Evolutionary conservation across 2,113 vertebrate genomes (phyloP).

Genomic region (Fulica atra): DNA sequence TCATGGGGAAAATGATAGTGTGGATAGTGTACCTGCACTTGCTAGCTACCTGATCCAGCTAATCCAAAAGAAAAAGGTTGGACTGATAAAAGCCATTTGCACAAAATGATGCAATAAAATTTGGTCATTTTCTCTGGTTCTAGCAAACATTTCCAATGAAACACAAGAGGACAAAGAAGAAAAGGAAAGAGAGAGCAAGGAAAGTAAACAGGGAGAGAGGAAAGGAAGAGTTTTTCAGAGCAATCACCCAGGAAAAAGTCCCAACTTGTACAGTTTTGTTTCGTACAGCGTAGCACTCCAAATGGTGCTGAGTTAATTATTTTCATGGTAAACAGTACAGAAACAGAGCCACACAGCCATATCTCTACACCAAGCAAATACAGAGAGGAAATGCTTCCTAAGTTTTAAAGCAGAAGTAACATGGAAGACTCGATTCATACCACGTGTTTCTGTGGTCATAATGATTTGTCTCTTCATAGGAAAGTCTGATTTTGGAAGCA

Average conservation of each 20-base stretch:
- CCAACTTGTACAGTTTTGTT: not conserved
- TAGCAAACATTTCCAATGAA: not conserved
- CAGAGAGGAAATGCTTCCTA: not conserved
- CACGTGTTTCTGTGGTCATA: constrained; percentile 12
- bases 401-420: constrained; percentile 21
- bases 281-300: not conserved
- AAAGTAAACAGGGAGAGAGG: not conserved
- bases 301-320: not conserved
- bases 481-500: constrained; percentile 29
- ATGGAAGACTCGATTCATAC: not conserved
- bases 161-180: not conserved
- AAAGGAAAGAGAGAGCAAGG: not conserved
- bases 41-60: not conserved
- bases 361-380: constrained; percentile 6
- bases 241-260: not conserved
- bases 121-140: not conserved
- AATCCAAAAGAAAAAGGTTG: not conserved
- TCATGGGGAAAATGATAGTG: not conserved
- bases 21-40: not conserved
- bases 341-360: not conserved
- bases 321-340: not conserved
- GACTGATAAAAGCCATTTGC: not conserved
- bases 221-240: not conserved
- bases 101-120: not conserved
- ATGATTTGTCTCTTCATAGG: constrained; percentile 12